These are phyloP conservation scores for Meghimatium bilineatum DNA, from an alignment of 2,888 invertebrate genomes.

Conservation along the genomic window DNA sequence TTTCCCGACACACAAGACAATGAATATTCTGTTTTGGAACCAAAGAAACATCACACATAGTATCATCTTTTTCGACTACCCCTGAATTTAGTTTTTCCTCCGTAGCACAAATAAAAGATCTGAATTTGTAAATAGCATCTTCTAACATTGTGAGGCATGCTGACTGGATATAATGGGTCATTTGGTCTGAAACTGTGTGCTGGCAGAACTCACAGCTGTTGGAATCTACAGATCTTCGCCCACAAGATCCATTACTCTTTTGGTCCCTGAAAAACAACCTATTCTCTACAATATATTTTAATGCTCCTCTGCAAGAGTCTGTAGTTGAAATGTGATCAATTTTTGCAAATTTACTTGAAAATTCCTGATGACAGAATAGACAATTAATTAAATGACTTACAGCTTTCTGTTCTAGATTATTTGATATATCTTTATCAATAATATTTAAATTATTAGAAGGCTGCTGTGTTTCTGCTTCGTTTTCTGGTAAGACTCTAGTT, in stretches of 20 bases:
- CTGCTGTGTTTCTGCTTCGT: not conserved
- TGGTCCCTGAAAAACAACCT: not conserved
- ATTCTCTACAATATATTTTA: slow-evolving; percentile 9
- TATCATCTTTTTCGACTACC: not conserved
- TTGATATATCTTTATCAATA: not conserved
- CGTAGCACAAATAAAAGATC: not conserved
- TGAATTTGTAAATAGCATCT: slow-evolving; percentile 16
- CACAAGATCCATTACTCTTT: not conserved
- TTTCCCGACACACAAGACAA: not conserved
- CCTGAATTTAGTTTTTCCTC: not conserved
- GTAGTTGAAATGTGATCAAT: not conserved
- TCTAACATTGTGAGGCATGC: not conserved
- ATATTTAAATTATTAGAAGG: not conserved
- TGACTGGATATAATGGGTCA: not conserved
- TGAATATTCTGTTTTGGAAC: not conserved
- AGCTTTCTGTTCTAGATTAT: too few species aligned
- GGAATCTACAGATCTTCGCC: not conserved
- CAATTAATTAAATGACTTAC: not conserved
- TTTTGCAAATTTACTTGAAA: not conserved
- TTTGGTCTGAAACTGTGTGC: not conserved
- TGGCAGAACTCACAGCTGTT: slow-evolving; percentile 24
- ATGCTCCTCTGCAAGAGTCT: not conserved
- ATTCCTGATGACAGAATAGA: slow-evolving; percentile 15
- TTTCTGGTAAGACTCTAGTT: not conserved
- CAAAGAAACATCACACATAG: not conserved